Base-by-base conservation (phyloP, 2,888 invertebrate genomes). In the Petrophora chlorosata region DNA sequence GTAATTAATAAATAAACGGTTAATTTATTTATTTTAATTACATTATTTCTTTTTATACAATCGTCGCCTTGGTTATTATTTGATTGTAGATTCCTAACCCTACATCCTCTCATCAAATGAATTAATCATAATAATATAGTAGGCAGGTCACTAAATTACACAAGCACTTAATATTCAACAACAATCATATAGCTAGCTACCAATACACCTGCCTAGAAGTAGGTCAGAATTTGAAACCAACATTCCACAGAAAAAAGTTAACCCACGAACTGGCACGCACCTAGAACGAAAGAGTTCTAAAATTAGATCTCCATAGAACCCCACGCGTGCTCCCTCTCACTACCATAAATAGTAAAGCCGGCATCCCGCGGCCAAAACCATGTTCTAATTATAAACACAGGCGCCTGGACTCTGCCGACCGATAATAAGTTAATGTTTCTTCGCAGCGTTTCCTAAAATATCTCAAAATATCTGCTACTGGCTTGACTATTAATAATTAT, bases 21-120 rank as follows among this genome's bases (percentile, higher is more conserved):
- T 90, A 89, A 91, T 91, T 91, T 91, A 91, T 91, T 91, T 91
- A 91, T 91, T 91, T 90, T 88, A 91, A 91, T 91, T 90, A 90
- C 90, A 90, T 81, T 73, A 82, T 85, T 89, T 90, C 88, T 89
- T 91, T 86, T 87, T 88, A 85, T 87, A 88, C 83, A 81, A 69
- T 74, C 74, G 70, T 79, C 79, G 83, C 76, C 76, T 85, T 85
- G 84, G 75, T n/a, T n/a, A 79, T 78, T 82, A 80, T 77, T 83
- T 80, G 72, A 79, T 78, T 75, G 65, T 64, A 60, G 57, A 55
- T 56, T 67, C 67, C 77, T 52, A 52, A 65, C 70, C 70, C 69
- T 67, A 55, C 59, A 58, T 49, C 59, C 43, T 41, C 3, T 42
- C 42, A 32, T 19, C 19, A 41, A 28, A 42, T 40, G 32, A 25